Evolutionary conservation across 2,888 invertebrate genomes (phyloP), one percentile per base, ranked within the genome.

Genomic region (Zaprionus obscuricornis): DNA sequence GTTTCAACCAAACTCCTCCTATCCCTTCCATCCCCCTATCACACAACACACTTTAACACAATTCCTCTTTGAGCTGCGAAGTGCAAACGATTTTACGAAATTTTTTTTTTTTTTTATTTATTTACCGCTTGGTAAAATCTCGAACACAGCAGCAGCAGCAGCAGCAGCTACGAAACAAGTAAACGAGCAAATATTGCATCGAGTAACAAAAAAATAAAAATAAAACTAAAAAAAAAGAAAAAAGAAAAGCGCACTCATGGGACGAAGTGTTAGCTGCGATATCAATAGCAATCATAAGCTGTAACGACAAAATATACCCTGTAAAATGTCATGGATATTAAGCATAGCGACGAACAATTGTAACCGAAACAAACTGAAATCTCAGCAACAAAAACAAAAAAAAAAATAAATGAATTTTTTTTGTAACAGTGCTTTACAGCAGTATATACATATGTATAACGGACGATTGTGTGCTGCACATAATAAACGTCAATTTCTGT

Each of bases 81-180:
- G 74, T 66, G 82, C 60, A 63, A 76, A 54, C 79, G 59, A 63
- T 75, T 85, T 58, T 82, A 63, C 56, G 51, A 66, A 70, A 54
- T 58, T 60, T 34, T 65, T 46, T 36, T 39, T 27, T 64, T 64
- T 57, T 68, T 57, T 69, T 78, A 72, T 82, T 78, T 85, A 78
- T 85, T 85, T 81, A 62, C 66, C 76, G 68, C 79, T 66, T 82
- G 79, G 60, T 39, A 47, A 65, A 75, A 59, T 70, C 64, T 58
- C 57, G 52, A 63, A 65, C 51, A 56, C 55, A 62, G 31, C 27
- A 17, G 18, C 29, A 11, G 33, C 16, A 26, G 51, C 49, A 60
- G 33, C 46, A 34, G 47, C 51, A 37, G 49, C 40, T 64, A 14
- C 39, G 51, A 52, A 49, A 57, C 34, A 52, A n/a, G n/a, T 40